These are phyloP conservation scores for Steromphala cineraria DNA, from an alignment of 2,888 invertebrate species.

Conservation along the genomic window DNA sequence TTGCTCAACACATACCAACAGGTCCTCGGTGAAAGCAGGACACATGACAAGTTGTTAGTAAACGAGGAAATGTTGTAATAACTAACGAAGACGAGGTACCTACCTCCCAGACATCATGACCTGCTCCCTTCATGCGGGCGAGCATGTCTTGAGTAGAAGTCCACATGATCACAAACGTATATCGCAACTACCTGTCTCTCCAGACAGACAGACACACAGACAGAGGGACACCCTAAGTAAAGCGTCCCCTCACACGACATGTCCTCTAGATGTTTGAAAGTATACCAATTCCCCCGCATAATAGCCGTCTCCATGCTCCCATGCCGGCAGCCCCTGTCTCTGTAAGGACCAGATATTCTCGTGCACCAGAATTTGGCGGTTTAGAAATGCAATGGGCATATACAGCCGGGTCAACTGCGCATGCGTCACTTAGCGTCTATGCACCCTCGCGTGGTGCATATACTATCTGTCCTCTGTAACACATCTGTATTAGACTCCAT, in stretches of 20 bases:
- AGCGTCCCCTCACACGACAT: neutral
- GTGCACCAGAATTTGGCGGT: slow-evolving; percentile 17
- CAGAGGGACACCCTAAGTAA: too few relatives aligned
- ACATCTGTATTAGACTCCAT: neutral
- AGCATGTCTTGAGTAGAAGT: neutral
- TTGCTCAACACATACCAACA: neutral
- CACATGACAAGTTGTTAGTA: neutral
- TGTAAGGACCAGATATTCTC: neutral
- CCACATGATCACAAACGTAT: neutral
- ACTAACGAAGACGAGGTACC: neutral
- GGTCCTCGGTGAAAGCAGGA: neutral
- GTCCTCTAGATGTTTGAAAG: neutral
- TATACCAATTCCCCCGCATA: neutral
- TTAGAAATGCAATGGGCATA: slow-evolving; percentile 9
- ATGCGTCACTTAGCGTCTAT: slow-evolving; percentile 6
- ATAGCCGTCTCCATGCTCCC: neutral
- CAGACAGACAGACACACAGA: too few relatives aligned
- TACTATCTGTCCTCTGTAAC: neutral
- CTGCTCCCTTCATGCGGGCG: neutral
- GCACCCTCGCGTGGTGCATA: neutral
- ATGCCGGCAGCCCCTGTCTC: neutral
- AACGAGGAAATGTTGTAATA: neutral
- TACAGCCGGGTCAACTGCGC: slow-evolving; percentile 1
- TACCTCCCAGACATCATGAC: neutral
- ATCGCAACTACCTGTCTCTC: neutral